Conservation (phyloP, 92 coral and sea anemone species). For the Metridium senile region DNA sequence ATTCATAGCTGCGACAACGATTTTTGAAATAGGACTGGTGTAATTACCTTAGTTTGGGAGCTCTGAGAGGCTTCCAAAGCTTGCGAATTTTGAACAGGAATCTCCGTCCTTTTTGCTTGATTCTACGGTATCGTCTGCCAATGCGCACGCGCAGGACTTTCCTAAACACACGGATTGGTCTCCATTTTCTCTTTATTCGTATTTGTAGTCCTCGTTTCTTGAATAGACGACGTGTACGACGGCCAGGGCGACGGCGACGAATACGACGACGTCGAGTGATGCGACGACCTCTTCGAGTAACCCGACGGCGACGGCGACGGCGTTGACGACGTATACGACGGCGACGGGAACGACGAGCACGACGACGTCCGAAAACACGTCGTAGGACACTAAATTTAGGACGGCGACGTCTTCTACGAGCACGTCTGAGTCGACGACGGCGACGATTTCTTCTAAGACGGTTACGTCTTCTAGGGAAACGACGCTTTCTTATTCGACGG, state of each 20-base stretch:
- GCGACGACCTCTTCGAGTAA: not conserved
- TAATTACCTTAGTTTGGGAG: not conserved
- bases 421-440: not conserved
- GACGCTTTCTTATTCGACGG: not conserved
- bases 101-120: constrained; percentile 6
- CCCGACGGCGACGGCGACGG: not conserved
- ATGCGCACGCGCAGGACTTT: not conserved
- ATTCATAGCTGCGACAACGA: no score
- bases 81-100: not conserved
- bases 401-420: not conserved
- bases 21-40: not conserved
- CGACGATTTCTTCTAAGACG: not conserved
- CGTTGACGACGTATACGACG: constrained; percentile 3
- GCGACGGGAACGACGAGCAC: not conserved
- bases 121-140: not conserved
- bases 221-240: constrained; percentile 7
- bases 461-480: not conserved
- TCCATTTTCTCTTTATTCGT: not conserved
- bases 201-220: constrained; percentile 3
- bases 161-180: constrained; percentile 1
- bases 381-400: not conserved
- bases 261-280: constrained; percentile 7
- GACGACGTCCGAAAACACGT: not conserved
- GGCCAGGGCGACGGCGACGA: constrained; percentile 10
- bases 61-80: constrained; percentile 13